Percentiles rank a stretch among this genome's conserved stretches.
Evolutionary conservation across 2,113 vertebrate genomes (phyloP).

Genomic region (Herpetotheres cachinnans): DNA sequence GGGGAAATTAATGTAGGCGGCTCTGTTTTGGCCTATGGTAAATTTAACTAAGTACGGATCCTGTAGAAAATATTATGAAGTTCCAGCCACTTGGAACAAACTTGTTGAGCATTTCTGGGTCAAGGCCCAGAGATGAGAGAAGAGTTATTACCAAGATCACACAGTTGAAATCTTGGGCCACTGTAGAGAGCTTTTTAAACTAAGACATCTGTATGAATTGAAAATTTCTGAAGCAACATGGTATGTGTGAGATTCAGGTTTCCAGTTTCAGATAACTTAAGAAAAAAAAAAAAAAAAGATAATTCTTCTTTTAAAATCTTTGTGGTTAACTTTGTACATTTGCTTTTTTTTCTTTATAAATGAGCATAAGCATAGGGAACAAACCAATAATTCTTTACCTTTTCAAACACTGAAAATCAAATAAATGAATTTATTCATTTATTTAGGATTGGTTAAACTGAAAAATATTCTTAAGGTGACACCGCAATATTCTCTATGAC

Average conservation of each 20-base stretch:
- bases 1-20: background rate
- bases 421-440: background rate
- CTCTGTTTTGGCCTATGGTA: background rate
- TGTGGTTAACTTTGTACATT: background rate
- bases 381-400: background rate
- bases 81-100: background rate
- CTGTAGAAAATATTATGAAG: background rate
- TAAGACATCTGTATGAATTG: background rate
- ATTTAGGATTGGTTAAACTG: background rate
- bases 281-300: no score
- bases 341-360: background rate
- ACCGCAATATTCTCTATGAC: background rate
- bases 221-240: background rate
- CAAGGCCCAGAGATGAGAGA: background rate
- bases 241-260: background rate
- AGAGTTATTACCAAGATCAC: background rate
- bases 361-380: fast-evolving
- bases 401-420: background rate
- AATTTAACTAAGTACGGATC: background rate
- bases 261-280: background rate
- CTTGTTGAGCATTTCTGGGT: background rate
- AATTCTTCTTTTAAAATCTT: fast-evolving
- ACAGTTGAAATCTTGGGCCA: background rate
- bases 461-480: background rate
- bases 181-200: background rate